A percentile compares a stretch with the other conserved stretches of the same genome.
phyloP scores from a whole-genome alignment of 2,797 vertebrate species.

The Peromyscus eremicus region DNA sequence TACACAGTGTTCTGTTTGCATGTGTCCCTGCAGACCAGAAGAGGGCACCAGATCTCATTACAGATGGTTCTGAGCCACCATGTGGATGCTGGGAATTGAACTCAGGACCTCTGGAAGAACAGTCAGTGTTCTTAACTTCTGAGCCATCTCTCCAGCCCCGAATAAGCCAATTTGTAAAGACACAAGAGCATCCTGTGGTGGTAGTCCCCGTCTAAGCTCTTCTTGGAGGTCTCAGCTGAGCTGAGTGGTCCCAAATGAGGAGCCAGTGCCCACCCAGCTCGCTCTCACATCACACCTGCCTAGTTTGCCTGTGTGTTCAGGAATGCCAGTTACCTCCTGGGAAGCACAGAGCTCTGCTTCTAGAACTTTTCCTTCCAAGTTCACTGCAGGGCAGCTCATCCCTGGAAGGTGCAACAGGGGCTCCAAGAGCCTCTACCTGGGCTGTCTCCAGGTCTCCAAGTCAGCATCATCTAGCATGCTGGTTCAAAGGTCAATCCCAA shows the following conservation, averaged over 20 bases:
- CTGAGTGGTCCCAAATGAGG: slow-evolving; percentile 51
- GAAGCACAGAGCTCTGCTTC: not conserved
- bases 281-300: not conserved
- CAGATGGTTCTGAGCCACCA: too few species aligned
- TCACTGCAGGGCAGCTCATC: not conserved
- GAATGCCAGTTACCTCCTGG: not conserved
- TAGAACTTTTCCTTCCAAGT: not conserved
- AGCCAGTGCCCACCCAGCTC: slow-evolving; percentile 55
- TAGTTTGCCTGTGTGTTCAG: not conserved
- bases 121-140: too few species aligned
- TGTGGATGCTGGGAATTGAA: too few species aligned
- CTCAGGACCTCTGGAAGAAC: too few species aligned
- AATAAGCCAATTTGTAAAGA: slow-evolving; percentile 14
- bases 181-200: slow-evolving; percentile 46
- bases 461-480: not conserved
- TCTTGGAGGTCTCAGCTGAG: slow-evolving; percentile 57
- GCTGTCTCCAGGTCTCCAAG: not conserved
- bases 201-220: slow-evolving; percentile 53
- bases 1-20: too few species aligned
- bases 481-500: not conserved
- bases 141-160: too few species aligned
- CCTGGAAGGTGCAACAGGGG: not conserved
- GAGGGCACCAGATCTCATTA: too few species aligned
- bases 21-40: too few species aligned
- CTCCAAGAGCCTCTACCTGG: not conserved